A percentile compares a stretch with the other conserved stretches of the same genome.
phyloP scores from a whole-genome alignment of 1,140 invertebrate species.

The Brachionus koreanus region DNA sequence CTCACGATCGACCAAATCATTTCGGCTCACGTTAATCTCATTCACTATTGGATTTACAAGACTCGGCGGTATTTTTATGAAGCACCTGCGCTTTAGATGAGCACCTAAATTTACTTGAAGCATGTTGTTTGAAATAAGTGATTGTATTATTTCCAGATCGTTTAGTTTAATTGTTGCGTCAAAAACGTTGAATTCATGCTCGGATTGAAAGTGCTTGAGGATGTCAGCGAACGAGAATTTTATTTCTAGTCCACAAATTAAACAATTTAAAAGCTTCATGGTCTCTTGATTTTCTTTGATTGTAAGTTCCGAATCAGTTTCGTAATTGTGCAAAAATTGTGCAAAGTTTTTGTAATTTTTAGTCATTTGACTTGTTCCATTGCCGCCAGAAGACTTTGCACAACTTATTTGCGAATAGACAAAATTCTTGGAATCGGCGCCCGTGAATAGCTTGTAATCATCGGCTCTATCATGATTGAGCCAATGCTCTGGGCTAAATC shows the following conservation, averaged over 20 bases:
- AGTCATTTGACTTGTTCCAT: background rate
- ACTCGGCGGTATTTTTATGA: conserved; percentile 22
- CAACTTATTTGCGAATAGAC: conserved; percentile 31
- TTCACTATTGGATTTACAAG: background rate
- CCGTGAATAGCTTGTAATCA: background rate
- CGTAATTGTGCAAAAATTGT: background rate
- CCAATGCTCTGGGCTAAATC: background rate
- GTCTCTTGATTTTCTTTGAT: background rate
- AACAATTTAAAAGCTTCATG: background rate
- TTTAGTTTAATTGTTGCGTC: background rate
- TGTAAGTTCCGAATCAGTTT: background rate
- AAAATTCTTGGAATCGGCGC: background rate
- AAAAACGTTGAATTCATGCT: conserved; percentile 17
- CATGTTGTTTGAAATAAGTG: background rate
- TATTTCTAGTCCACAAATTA: conserved; percentile 26
- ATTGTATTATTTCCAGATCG: conserved; percentile 9
- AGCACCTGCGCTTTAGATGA: background rate
- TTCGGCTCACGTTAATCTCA: background rate
- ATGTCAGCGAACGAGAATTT: background rate
- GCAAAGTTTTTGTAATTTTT: conserved; percentile 13
- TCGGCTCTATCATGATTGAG: background rate
- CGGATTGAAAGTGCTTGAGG: conserved; percentile 19
- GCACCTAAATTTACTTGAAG: background rate
- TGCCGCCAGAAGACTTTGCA: background rate
- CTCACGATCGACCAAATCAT: conserved; percentile 20